phyloP scores from a whole-genome alignment of 1,140 invertebrate genomes.

The Apocrypta bakeri region DNA sequence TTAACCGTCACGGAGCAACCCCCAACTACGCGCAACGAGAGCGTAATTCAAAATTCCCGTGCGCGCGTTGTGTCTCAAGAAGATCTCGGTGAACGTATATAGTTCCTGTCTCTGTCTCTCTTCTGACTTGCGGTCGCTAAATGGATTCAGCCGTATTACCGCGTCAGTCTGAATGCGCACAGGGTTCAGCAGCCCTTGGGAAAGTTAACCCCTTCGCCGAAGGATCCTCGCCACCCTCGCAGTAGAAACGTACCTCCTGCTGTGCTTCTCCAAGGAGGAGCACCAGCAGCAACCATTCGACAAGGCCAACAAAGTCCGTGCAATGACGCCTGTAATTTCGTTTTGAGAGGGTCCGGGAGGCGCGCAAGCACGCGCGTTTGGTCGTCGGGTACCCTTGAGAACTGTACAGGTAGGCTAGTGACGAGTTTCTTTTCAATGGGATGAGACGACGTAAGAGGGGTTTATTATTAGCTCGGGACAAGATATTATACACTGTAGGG shows the following conservation, averaged over 20 bases:
- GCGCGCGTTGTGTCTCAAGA: conserved; percentile 31
- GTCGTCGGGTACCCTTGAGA: not conserved
- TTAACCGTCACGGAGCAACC: conserved; percentile 15
- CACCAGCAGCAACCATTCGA: not conserved
- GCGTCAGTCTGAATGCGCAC: conserved; percentile 62
- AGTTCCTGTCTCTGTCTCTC: not conserved
- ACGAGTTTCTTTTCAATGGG: not conserved
- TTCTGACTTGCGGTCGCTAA: conserved; percentile 65
- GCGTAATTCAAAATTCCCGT: conserved; percentile 36
- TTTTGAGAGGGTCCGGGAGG: conserved; percentile 20
- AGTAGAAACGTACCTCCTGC: not conserved
- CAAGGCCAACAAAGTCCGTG: conserved; percentile 10
- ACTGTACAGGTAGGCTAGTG: not conserved
- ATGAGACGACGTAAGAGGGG: not conserved
- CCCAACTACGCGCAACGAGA: not conserved
- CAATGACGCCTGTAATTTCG: conserved; percentile 46
- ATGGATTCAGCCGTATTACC: conserved; percentile 69
- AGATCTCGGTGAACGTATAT: not conserved
- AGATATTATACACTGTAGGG: not conserved
- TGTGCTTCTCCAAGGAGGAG: not conserved
- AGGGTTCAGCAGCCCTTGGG: conserved; percentile 54
- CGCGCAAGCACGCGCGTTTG: no score
- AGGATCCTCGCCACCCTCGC: not conserved
- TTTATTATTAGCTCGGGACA: no score
- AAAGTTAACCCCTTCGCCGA: conserved; percentile 54